Conservation (phyloP, 2,888 invertebrate genomes). For the Apoda limacodes region DNA sequence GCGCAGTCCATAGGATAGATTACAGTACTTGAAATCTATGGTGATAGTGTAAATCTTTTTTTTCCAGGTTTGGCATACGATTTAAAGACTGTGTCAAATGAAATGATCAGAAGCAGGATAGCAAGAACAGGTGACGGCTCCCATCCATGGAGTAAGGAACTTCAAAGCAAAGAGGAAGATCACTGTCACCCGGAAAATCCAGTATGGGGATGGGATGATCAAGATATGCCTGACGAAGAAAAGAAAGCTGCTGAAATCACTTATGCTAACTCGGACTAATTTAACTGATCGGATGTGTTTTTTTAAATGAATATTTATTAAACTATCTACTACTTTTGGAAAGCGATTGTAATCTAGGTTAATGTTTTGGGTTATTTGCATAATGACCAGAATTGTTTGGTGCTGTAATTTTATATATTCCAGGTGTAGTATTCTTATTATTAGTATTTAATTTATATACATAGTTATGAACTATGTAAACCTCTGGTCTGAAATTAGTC, state of each 20-base stretch:
- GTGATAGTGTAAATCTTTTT: slow-evolving; percentile 3
- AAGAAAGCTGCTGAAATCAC: slow-evolving; percentile 60
- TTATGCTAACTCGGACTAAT: slow-evolving; percentile 39
- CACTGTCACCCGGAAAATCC: slow-evolving; percentile 66
- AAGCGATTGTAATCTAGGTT: too few relatives aligned
- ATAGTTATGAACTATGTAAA: too few relatives aligned
- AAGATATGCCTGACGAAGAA: slow-evolving; percentile 79
- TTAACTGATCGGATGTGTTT: too few relatives aligned
- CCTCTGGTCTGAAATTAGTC: too few relatives aligned
- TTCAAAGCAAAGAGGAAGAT: slow-evolving; percentile 37
- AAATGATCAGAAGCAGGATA: slow-evolving; percentile 77
- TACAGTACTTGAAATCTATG: neutral
- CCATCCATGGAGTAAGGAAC: slow-evolving; percentile 42
- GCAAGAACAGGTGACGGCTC: slow-evolving; percentile 80
- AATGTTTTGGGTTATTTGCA: too few relatives aligned
- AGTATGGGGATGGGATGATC: slow-evolving; percentile 88
- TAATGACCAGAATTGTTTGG: too few relatives aligned
- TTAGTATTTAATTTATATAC: too few relatives aligned
- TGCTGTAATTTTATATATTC: too few relatives aligned
- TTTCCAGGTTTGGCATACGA: slow-evolving; percentile 84
- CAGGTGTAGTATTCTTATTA: too few relatives aligned
- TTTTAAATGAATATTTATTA: too few relatives aligned
- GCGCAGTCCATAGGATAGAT: too few relatives aligned
- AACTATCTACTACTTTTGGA: too few relatives aligned
- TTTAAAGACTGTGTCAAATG: slow-evolving; percentile 80